phyloP scores from a whole-genome alignment of 2,888 invertebrate genomes.

The Ceratothoa steindachneri region DNA sequence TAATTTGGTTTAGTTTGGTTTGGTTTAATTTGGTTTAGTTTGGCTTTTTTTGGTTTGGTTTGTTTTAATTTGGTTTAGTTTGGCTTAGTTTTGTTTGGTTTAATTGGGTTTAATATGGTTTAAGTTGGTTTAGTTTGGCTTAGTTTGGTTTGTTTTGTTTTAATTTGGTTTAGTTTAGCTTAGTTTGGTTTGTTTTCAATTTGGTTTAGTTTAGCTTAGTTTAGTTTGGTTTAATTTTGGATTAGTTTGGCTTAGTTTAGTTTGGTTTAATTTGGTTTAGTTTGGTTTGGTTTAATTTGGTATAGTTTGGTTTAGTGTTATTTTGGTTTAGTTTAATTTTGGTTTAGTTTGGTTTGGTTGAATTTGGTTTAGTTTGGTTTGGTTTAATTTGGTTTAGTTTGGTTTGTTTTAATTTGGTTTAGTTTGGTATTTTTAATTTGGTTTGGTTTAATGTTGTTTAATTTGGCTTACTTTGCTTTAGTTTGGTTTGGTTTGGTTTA shows the following conservation, averaged over 20 bases:
- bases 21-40: neutral
- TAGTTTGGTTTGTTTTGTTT: neutral
- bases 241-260: neutral
- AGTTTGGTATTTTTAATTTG: no score
- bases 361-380: neutral
- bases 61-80: neutral
- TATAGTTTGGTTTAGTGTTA: neutral
- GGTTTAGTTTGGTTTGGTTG: neutral
- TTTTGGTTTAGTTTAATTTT: no score
- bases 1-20: neutral
- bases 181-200: neutral
- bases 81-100: neutral
- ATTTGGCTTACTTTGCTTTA: no score
- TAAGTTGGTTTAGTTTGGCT: neutral
- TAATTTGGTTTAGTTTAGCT: neutral
- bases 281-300: neutral
- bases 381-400: neutral
- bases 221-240: neutral
- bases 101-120: neutral
- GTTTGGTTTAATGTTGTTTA: no score
- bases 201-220: neutral
- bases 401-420: no score
- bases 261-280: neutral
- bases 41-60: neutral
- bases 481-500: no score